phyloP scores from a whole-genome alignment of 2,888 invertebrate genomes.

The Netelia fuscicornis region DNA sequence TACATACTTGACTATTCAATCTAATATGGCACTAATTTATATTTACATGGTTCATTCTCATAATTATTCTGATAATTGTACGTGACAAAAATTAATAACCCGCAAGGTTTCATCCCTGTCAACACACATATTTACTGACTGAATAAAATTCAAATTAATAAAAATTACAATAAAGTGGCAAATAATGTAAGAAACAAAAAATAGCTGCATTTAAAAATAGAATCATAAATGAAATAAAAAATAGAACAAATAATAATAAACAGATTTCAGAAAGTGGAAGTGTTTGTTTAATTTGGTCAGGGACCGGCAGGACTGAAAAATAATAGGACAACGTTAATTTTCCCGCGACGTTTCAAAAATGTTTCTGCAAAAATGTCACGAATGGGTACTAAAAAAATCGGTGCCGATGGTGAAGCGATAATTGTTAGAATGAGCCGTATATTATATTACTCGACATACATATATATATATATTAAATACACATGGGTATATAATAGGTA shows the following conservation, averaged over 20 bases:
- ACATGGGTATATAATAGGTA: conserved; percentile 21
- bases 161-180: background rate
- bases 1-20: background rate
- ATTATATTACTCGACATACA: background rate
- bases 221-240: too few relatives aligned
- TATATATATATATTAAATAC: background rate
- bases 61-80: background rate
- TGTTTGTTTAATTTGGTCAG: background rate
- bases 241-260: too few relatives aligned
- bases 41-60: background rate
- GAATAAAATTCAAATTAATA: background rate
- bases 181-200: background rate
- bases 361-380: background rate
- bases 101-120: background rate
- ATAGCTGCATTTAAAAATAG: too few relatives aligned
- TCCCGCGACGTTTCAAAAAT: too few relatives aligned
- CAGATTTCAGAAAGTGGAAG: too few relatives aligned
- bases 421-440: background rate
- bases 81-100: background rate
- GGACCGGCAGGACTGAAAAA: background rate
- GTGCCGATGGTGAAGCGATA: background rate
- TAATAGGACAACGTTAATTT: background rate
- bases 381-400: background rate
- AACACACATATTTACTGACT: background rate
- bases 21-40: background rate